Evolutionary conservation across 2,113 vertebrate genomes (phyloP).

Genomic region (Colaptes auratus): DNA sequence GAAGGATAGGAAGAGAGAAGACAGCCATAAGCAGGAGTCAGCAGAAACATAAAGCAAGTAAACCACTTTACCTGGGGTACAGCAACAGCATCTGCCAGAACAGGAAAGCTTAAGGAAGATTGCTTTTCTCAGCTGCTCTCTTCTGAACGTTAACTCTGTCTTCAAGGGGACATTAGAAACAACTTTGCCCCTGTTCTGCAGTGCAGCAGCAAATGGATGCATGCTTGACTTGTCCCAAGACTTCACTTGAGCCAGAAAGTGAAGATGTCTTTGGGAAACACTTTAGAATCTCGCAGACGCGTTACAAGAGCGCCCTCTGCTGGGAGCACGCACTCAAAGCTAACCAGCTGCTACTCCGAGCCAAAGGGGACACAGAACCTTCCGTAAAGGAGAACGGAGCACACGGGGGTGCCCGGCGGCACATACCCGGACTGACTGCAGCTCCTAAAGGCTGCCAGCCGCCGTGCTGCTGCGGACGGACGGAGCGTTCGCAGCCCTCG

Average conservation of each 20-base stretch:
- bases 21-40: rapidly evolving
- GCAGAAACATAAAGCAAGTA: background rate
- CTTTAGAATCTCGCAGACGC: rapidly evolving
- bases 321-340: rapidly evolving
- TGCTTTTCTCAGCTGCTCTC: background rate
- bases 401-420: rapidly evolving
- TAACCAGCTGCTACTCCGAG: rapidly evolving
- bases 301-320: background rate
- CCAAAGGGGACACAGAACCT: too few relatives aligned
- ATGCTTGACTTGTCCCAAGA: too few relatives aligned
- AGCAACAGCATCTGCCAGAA: background rate
- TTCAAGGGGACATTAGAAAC: background rate
- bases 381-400: rapidly evolving
- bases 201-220: rapidly evolving
- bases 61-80: background rate
- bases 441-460: rapidly evolving
- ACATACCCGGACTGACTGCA: rapidly evolving
- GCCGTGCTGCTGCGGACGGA: rapidly evolving
- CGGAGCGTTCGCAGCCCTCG: rapidly evolving
- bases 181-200: rapidly evolving
- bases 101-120: background rate
- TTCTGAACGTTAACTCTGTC: background rate
- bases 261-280: rapidly evolving
- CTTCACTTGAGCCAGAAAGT: rapidly evolving
- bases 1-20: background rate